Evolutionary conservation across 1,140 invertebrate genomes (phyloP), one percentile per base, ranked within the genome.

Genomic region (Globodera rostochiensis): DNA sequence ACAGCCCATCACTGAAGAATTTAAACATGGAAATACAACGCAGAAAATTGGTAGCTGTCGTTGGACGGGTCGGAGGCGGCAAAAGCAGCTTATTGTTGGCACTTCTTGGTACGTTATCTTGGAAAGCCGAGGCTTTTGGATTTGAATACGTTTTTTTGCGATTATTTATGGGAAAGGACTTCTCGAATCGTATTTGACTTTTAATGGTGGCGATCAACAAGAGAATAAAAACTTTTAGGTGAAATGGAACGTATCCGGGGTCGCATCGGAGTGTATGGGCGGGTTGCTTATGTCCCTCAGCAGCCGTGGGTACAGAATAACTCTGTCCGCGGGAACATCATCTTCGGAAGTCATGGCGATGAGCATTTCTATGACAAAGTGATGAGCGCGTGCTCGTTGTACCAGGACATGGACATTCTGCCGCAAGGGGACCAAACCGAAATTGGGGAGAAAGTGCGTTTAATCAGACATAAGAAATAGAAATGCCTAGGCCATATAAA

Each of bases 291-390:
- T 90, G 95, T 96, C 6, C 93, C 95, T 0, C 95, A 97, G 90
- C 95, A 96, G 50, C 94, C 95, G 2, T 97, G 95, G 95, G 96
- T 96, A 77, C 95, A 96, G 91, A 97, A 96, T 91, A 93, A 94
- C n/a, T 95, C 95, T 1, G 90, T 97, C 25, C 92, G 93, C 88
- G 93, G 96, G 82, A 97, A 97, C 88, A 94, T 97, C 85, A 88
- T 96, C 6, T 97, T 97, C 90, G 92, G 92, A 50, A 93, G 94
- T 83, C 64, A 91, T 1, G 91, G 93, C 36, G 93, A 96, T 85
- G 92, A 93, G 82, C 91, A 91, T 47, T 89, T 92, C 50, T 99
- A 98, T 90, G 93, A 94, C 82, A 92, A 93, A 82, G 88, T 91
- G 21, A 83, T 91, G 15, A 79, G 86, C 15, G 85, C 84, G 25